Conservation (phyloP, 2,113 vertebrate genomes). For the Numenius arquata region DNA sequence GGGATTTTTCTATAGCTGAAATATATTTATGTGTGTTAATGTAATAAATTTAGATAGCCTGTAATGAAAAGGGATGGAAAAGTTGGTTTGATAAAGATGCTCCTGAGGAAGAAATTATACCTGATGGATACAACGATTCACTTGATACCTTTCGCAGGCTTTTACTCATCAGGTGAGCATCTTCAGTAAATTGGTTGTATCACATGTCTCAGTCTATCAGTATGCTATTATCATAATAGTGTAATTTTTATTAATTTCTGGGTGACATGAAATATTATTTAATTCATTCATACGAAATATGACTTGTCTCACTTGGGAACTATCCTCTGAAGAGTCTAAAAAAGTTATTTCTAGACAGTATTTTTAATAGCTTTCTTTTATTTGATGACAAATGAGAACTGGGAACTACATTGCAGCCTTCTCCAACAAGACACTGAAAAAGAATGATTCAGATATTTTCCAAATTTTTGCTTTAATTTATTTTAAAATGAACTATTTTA, state of each 20-base stretch:
- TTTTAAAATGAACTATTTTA: neutral
- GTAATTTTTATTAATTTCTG: neutral
- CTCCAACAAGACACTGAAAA: neutral
- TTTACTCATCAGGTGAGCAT: slow-evolving; percentile 76
- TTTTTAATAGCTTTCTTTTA: neutral
- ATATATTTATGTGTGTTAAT: neutral
- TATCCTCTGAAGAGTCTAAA: neutral
- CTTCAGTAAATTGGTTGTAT: neutral
- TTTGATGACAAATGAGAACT: neutral
- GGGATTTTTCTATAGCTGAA: neutral
- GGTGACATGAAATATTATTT: neutral
- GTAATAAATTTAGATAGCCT: slow-evolving; percentile 60
- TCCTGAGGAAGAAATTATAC: slow-evolving; percentile 77
- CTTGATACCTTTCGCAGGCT: slow-evolving; percentile 75
- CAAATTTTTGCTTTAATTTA: neutral
- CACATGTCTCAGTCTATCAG: neutral
- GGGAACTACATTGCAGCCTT: neutral
- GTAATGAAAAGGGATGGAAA: slow-evolving; percentile 76
- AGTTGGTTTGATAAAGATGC: slow-evolving; percentile 76
- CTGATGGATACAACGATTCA: slow-evolving; percentile 74
- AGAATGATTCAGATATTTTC: neutral
- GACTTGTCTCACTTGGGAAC: neutral
- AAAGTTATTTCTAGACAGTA: neutral
- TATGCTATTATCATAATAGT: neutral
- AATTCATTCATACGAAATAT: neutral